Base-by-base conservation (phyloP, 1,140 invertebrate genomes). In the Euborellia annulipes region DNA sequence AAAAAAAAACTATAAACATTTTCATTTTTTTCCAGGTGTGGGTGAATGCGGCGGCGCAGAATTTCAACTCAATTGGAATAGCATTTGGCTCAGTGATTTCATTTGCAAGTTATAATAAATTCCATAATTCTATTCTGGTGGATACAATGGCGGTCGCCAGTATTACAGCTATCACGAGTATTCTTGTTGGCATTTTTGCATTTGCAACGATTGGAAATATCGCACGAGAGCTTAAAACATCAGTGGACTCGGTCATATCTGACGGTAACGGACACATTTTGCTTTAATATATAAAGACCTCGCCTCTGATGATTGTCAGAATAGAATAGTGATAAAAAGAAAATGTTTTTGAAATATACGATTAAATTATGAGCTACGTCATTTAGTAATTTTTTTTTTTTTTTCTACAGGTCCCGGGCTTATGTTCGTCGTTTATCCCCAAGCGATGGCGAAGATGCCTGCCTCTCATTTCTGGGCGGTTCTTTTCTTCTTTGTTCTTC, bases 21-120 rank as follows among this genome's bases (percentile, higher is more conserved):
- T 13, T 2, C 14, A 40, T 40, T 21, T 11, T 19, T 21, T 63
- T 63, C 14, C 53, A 84, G 75, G 80, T 89, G 1, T 92, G 89
- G 87, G 79, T 89, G 11, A 88, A 88, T 61, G 89, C 89, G 9
- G 82, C 85, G 7, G 85, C 84, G 6, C 89, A 94, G 66, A 89
- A 88, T 51, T 91, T 94, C 62, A 92, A 91, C 66, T 91, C 89
- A 0, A 78, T 93, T 47, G 85, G 87, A 43, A 85, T 91, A 23
- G 85, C 85, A 1, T 88, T 90, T 55, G 90, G 90, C 14, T 88
- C 86, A 3, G 85, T 93, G 70, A 90, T 94, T 56, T 88, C 86
- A 55, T 92, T 92, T 60, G 83, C 87, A n/a, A 91, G 86, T 57
- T 94, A 93, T 66, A 94, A 93, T 63, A 80, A 82, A 59, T 89